A percentile compares a stretch with the other conserved stretches of the same genome.
Conservation (phyloP, 2,888 invertebrate genomes). For the Sylvicola fuscatus region DNA sequence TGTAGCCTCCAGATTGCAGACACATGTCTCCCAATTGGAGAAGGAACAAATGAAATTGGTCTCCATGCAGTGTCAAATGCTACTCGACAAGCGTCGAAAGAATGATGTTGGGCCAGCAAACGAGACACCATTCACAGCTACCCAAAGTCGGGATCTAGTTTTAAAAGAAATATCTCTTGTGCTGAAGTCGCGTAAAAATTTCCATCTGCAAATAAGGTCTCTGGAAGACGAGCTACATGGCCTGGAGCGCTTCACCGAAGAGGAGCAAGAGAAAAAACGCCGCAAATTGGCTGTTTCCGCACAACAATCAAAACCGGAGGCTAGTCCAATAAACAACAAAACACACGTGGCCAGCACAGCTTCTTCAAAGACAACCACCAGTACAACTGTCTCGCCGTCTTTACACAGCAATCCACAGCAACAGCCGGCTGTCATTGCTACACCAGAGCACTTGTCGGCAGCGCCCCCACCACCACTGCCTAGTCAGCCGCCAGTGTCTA, state of each 20-base stretch:
- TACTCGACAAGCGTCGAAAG: constrained; percentile 47
- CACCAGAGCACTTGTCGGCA: constrained; percentile 12
- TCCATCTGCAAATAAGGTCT: constrained; percentile 60
- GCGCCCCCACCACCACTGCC: background rate
- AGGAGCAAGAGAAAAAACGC: constrained; percentile 15
- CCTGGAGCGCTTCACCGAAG: constrained; percentile 50
- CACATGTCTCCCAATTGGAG: constrained; percentile 49
- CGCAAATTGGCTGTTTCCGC: too few species aligned
- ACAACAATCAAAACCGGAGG: constrained; percentile 20
- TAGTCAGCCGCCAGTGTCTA: too few species aligned
- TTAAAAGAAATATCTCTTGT: constrained; percentile 73
- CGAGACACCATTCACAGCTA: constrained; percentile 16
- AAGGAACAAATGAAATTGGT: constrained; percentile 53
- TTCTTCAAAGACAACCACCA: constrained; percentile 7
- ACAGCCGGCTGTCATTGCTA: constrained; percentile 11
- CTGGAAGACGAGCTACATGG: constrained; percentile 58
- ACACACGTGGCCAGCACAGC: constrained; percentile 14
- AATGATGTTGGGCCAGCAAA: constrained; percentile 12
- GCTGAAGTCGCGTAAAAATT: constrained; percentile 59
- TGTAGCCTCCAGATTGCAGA: constrained; percentile 68
- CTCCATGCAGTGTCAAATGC: constrained; percentile 50
- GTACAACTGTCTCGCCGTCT: constrained; percentile 6
- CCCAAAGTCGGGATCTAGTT: constrained; percentile 60
- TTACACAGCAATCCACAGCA: constrained; percentile 2
- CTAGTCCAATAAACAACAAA: constrained; percentile 15